Conservation (phyloP, 2,888 invertebrate genomes). For the Leptopilina myrica region DNA sequence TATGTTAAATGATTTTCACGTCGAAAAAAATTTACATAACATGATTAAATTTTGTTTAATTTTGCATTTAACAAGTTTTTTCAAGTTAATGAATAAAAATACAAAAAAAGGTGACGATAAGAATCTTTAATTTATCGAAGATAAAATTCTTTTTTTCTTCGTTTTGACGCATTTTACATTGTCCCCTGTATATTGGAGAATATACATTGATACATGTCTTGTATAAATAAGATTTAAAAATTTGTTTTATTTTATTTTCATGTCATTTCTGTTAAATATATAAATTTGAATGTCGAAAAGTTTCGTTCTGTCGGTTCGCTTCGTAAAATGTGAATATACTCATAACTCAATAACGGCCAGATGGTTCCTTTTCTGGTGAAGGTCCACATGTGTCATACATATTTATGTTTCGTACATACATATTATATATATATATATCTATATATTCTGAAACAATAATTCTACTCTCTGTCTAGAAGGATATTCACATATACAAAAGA, state of each 20-base stretch:
- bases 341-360: conserved; percentile 37
- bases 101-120: too few relatives aligned
- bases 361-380: conserved; percentile 35
- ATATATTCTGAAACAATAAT: conserved; percentile 27
- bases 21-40: too few relatives aligned
- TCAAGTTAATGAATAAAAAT: too few relatives aligned
- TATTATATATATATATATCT: conserved; percentile 2
- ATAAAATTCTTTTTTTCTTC: too few relatives aligned
- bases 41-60: too few relatives aligned
- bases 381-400: conserved; percentile 36
- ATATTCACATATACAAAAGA: conserved; percentile 9
- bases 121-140: too few relatives aligned
- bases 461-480: conserved; percentile 24
- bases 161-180: too few relatives aligned
- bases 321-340: conserved; percentile 37
- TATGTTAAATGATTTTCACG: too few relatives aligned
- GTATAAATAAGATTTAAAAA: neutral
- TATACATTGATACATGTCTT: too few relatives aligned
- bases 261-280: conserved; percentile 7
- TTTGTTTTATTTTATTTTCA: conserved; percentile 2
- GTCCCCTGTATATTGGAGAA: too few relatives aligned
- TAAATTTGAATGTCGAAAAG: conserved; percentile 3
- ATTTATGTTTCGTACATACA: conserved; percentile 35
- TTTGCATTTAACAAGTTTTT: too few relatives aligned
- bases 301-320: neutral